Evolutionary conservation across 2,113 vertebrate species (phyloP), one percentile per base, ranked within the genome.

Genomic region (Brachyistius frenatus): DNA sequence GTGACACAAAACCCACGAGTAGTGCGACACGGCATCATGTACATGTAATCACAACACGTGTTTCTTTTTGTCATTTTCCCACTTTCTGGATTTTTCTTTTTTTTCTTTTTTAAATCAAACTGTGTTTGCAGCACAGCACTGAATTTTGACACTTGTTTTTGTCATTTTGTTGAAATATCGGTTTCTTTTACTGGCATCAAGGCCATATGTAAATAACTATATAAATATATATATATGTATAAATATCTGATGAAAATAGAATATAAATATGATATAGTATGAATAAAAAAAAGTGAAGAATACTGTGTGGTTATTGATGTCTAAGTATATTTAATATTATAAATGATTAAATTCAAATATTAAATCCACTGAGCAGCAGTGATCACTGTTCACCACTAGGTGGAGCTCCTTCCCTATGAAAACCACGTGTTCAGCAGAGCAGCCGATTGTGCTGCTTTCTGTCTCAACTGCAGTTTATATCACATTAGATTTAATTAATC

Each of bases 251-350:
- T 87, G 88, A 60, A 88, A 47, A 89, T 86, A 90, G 86, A 78
- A 70, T 89, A 86, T 88, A 72, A 87, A 89, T 90, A 91, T 89
- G 81, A 78, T 87, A 90, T 86, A 92, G 86, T 88, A 84, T 91
- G 65, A 94, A 93, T 93, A 91, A 91, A 93, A 88, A 75, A 69
- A 87, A 78, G 46, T 81, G 58, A 88, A 82, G 35, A 86, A 30
- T 57, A 53, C 31, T 37, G 3, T 58, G n/a, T 67, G 46, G 77
- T 77, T 46, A 23, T 56, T 63, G 3, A 31, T 54, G 5, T 16
- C 3, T 0, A 16, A 52, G 14, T 16, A 50, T 16, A n/a, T 52
- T n/a, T n/a, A n/a, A 52, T n/a, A 23, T n/a, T 23, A 5, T n/a
- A 52, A 6, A 52, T 2, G 16, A 6, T 52, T 52, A 52, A 23